Evolutionary conservation across 2,888 invertebrate genomes (phyloP).

Genomic region (Orthonychiurus folsomi): DNA sequence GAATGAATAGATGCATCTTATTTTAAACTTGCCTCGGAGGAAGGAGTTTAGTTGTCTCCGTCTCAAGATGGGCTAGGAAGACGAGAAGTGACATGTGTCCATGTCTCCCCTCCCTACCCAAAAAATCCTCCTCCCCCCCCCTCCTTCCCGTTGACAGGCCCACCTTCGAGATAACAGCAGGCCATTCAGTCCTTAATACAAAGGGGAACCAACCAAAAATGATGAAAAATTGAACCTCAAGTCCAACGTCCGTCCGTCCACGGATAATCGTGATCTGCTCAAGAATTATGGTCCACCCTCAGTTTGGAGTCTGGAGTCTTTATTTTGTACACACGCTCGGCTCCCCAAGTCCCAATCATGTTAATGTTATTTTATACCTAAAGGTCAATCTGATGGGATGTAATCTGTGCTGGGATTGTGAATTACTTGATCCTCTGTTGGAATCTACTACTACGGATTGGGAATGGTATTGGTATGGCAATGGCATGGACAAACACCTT

Average conservation of each 20-base stretch:
- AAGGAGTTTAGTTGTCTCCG: conserved; percentile 16
- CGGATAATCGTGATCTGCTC: conserved; percentile 33
- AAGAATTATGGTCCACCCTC: conserved; percentile 10
- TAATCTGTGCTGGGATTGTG: too few relatives aligned
- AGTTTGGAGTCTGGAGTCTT: too few relatives aligned
- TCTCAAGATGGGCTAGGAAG: too few relatives aligned
- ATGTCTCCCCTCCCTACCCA: conserved; percentile 2
- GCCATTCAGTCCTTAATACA: conserved; percentile 35
- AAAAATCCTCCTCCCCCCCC: conserved; percentile 14
- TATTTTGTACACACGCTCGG: too few relatives aligned
- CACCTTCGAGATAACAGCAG: conserved; percentile 41
- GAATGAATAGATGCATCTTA: conserved; percentile 1
- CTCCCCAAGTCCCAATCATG: too few relatives aligned
- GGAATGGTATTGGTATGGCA: too few relatives aligned
- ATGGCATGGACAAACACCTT: too few relatives aligned
- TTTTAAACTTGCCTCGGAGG: neutral
- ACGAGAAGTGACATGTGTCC: conserved; percentile 19
- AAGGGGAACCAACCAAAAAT: conserved; percentile 27
- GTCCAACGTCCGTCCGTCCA: neutral
- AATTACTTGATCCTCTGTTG: too few relatives aligned
- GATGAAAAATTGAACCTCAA: conserved; percentile 39
- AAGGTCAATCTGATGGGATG: too few relatives aligned
- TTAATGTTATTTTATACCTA: too few relatives aligned
- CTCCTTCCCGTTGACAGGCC: conserved; percentile 39
- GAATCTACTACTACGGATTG: too few relatives aligned